These are phyloP conservation scores for Nothura maculosa DNA, from an alignment of 2,797 vertebrate species.

Conservation along the genomic window DNA sequence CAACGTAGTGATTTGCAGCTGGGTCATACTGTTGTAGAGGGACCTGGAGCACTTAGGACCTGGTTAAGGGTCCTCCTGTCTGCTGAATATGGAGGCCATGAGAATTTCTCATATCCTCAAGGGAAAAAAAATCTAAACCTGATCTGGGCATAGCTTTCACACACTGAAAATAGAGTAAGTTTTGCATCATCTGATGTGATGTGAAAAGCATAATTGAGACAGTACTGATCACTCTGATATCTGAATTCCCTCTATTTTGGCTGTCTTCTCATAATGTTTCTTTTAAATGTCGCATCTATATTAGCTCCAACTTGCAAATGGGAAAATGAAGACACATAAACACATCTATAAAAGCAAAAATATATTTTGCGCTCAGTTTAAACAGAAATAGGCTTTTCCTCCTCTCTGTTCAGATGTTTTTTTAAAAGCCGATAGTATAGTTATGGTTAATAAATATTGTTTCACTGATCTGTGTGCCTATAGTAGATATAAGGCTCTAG, in stretches of 20 bases:
- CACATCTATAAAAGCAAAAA: not conserved
- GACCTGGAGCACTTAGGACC: not conserved
- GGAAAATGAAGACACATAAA: constrained; percentile 13
- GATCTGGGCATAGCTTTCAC: not conserved
- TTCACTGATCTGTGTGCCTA: not conserved
- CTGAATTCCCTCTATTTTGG: constrained; percentile 29
- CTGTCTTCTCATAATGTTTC: constrained; percentile 15
- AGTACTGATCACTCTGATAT: not conserved
- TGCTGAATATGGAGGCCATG: not conserved
- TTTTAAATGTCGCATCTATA: constrained; percentile 43
- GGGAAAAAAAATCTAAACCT: constrained; percentile 2
- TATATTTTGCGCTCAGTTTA: not conserved
- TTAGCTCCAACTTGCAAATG: constrained; percentile 13
- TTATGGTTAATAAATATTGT: not conserved
- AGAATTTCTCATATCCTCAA: not conserved
- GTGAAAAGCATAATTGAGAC: constrained; percentile 47
- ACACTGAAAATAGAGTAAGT: not conserved
- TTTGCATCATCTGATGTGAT: constrained; percentile 28
- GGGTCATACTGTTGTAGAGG: not conserved
- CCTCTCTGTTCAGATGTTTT: not conserved
- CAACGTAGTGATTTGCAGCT: constrained; percentile 41
- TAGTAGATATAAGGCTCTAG: not conserved
- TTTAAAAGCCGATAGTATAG: not conserved
- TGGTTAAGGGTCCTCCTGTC: not conserved
- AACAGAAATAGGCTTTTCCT: not conserved